phyloP scores from a whole-genome alignment of 2,113 vertebrate genomes.

The Bufo bufo region DNA sequence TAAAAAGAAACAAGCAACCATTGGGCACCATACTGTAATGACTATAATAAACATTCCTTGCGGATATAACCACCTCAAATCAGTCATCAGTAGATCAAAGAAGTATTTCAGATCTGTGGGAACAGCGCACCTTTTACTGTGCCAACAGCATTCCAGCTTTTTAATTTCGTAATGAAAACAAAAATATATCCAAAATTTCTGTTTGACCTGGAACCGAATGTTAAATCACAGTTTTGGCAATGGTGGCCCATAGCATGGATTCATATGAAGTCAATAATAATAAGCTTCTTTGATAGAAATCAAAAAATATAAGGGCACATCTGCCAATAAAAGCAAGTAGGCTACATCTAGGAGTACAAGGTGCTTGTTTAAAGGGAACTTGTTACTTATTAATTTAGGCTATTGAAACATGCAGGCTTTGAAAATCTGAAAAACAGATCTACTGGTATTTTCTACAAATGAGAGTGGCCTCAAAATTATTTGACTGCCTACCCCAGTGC shows the following conservation, averaged over 20 bases:
- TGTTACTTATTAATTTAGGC: no score
- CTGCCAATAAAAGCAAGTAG: background rate
- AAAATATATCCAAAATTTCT: background rate
- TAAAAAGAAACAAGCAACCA: no score
- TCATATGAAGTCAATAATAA: background rate
- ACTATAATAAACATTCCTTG: background rate
- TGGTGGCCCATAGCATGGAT: background rate
- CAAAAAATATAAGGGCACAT: background rate
- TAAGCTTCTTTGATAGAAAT: no score
- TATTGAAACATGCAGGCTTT: no score
- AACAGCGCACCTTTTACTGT: background rate
- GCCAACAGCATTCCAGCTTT: background rate
- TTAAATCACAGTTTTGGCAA: background rate
- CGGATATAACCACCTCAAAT: background rate
- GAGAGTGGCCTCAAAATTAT: no score
- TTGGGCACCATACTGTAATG: background rate
- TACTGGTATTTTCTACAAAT: no score
- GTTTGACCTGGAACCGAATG: background rate
- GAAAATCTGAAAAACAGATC: no score
- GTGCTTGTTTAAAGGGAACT: no score
- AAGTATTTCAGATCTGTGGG: background rate
- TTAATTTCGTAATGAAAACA: background rate
- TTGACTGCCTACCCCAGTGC: no score
- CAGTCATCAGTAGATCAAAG: background rate
- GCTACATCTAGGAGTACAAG: background rate